phyloP scores from a whole-genome alignment of 92 coral and sea anemone genomes.

The Porites evermanni region DNA sequence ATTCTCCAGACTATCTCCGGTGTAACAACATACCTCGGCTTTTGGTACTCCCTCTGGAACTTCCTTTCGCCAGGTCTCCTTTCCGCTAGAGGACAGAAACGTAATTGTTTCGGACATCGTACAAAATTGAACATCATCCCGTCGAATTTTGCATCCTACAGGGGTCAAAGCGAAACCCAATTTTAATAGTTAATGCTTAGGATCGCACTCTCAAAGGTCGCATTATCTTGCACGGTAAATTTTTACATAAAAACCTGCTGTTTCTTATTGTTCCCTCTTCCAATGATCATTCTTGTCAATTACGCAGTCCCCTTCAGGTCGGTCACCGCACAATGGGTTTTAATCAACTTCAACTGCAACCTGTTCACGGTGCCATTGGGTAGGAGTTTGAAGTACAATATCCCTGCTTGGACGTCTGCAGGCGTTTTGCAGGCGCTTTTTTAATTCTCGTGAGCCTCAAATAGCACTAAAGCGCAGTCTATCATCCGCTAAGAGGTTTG shows the following conservation, averaged over 20 bases:
- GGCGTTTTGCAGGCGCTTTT: background rate
- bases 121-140: constrained; percentile 49
- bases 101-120: constrained; percentile 71
- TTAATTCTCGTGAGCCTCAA: background rate
- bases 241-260: constrained; percentile 55
- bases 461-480: background rate
- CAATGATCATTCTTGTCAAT: constrained; percentile 63
- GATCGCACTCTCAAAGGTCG: constrained; percentile 51
- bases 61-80: constrained; percentile 51
- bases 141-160: constrained; percentile 45
- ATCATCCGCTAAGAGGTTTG: background rate
- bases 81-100: constrained; percentile 71
- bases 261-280: constrained; percentile 47
- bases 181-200: constrained; percentile 63
- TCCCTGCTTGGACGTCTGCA: background rate
- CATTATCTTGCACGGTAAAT: constrained; percentile 29
- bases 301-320: constrained; percentile 21
- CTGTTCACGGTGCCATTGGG: background rate
- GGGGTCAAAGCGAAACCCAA: constrained; percentile 37
- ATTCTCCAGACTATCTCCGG: background rate
- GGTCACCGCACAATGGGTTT: constrained; percentile 10
- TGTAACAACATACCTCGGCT: constrained; percentile 62
- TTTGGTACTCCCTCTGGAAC: constrained; percentile 50
- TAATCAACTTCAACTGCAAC: constrained; percentile 29
- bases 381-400: background rate